A percentile compares a stretch with the other conserved stretches of the same genome.
phyloP scores from a whole-genome alignment of 1,140 invertebrate species.

The Parasteatoda tepidariorum region DNA sequence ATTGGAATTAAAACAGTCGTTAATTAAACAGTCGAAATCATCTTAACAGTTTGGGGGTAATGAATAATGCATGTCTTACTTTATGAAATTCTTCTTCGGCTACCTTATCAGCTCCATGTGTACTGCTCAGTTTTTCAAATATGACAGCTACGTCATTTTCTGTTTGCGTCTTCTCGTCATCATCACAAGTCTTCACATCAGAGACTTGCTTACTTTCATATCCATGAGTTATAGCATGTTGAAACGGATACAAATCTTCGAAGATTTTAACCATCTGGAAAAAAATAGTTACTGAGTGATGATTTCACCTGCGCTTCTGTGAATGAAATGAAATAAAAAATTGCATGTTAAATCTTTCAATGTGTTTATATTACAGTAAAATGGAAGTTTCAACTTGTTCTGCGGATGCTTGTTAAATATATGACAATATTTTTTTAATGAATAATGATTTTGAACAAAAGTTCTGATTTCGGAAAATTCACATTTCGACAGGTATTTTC shows the following conservation, averaged over 20 bases:
- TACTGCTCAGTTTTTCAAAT: slow-evolving; percentile 16
- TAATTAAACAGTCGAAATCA: background rate
- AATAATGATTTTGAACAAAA: too few species aligned
- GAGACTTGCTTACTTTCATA: background rate
- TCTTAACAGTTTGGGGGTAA: background rate
- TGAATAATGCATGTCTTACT: slow-evolving; percentile 7
- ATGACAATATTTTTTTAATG: too few species aligned
- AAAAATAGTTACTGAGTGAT: too few species aligned
- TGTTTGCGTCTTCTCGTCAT: background rate
- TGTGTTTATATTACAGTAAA: too few species aligned
- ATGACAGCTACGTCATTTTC: background rate
- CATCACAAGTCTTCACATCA: background rate
- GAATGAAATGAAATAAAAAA: too few species aligned
- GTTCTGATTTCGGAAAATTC: too few species aligned
- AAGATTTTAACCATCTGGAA: slow-evolving; percentile 35
- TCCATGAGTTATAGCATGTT: slow-evolving; percentile 1
- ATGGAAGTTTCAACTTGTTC: too few species aligned
- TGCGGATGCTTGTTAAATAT: too few species aligned
- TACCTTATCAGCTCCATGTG: slow-evolving; percentile 9
- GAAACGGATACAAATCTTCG: slow-evolving; percentile 21
- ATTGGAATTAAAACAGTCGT: background rate
- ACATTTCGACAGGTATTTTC: too few species aligned
- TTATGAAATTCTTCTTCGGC: slow-evolving; percentile 19
- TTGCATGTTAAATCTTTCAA: too few species aligned
- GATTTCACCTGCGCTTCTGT: too few species aligned